Evolutionary conservation across 2,113 vertebrate genomes (phyloP), one percentile per base, ranked within the genome.

Genomic region (Xerus inauris): DNA sequence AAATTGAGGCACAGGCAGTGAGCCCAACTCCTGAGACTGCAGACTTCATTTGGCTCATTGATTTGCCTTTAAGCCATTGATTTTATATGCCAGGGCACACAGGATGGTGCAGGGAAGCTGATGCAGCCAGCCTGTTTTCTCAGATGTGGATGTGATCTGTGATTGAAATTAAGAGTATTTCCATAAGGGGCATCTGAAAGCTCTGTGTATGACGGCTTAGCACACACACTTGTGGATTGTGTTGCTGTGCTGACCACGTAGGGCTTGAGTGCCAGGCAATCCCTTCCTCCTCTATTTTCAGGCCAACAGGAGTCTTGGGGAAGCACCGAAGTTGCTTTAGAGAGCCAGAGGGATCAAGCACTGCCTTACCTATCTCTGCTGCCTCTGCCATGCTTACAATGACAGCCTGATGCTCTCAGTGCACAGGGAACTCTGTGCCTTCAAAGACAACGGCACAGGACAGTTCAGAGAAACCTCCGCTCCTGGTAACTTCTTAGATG

Each of bases 31-130:
- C 69, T 30, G 91, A 94, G 91, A 79, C 91, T 59, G 28, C 77
- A 94, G 92, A 98, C 86, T 94, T 97, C 96, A 97, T 95, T 84
- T 98, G 97, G 89, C 86, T 91, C 95, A 96, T 92, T 77, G 94
- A 97, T 97, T 93, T 93, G 95, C 96, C 96, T 95, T 93, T 91
- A 94, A 97, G 97, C 35, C 0, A 97, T 94, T 89, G 95, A 96
- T 96, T 96, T 94, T 94, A 87, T 96, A 92, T 95, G 96, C 94
- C 94, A 40, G 94, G 97, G 89, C 95, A 91, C 89, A 96, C 83
- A 89, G 83, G 85, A 87, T 71, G 79, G 84, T 2, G 69, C 51
- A 16, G 83, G 87, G 47, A 94, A 62, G 57, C 72, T 76, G 59
- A 79, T 95, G 96, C 96, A 97, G 97, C 89, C 93, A 89, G 87